Percentiles rank a stretch among this genome's conserved stretches.
These are phyloP conservation scores for Marmota monax DNA, from an alignment of 2,113 vertebrate genomes.

Conservation along the genomic window DNA sequence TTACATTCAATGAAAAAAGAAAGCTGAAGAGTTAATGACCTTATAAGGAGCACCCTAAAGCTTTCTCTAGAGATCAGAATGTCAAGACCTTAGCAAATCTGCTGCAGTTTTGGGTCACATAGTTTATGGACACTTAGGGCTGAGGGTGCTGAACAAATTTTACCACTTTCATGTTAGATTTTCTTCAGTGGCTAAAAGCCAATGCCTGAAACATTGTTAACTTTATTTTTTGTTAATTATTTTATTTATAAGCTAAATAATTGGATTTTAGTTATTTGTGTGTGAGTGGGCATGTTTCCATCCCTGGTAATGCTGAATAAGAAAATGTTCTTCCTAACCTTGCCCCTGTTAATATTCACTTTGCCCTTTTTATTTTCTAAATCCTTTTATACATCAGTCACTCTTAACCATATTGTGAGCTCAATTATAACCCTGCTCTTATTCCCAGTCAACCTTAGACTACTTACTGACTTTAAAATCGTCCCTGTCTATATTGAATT, in stretches of 20 bases:
- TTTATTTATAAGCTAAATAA: slow-evolving; percentile 37
- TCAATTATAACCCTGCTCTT: neutral
- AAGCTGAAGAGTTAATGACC: neutral
- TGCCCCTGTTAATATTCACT: neutral
- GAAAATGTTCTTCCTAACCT: neutral
- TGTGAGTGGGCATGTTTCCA: neutral
- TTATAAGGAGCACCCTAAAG: neutral
- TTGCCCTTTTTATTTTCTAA: neutral
- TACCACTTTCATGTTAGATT: neutral
- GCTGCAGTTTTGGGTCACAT: neutral
- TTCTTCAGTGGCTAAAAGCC: neutral
- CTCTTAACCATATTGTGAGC: neutral
- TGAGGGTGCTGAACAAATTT: neutral
- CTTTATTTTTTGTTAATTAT: neutral
- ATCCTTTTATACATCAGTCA: neutral
- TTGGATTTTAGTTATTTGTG: slow-evolving; percentile 14
- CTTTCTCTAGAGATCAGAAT: neutral
- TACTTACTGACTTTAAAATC: neutral
- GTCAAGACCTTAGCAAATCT: neutral
- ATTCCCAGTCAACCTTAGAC: neutral
- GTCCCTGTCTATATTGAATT: neutral
- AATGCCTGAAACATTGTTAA: neutral
- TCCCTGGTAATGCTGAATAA: neutral
- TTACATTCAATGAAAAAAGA: neutral
- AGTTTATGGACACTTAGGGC: neutral